Base-by-base conservation (phyloP, 2,888 invertebrate genomes). In the Creontiades dilutus region DNA sequence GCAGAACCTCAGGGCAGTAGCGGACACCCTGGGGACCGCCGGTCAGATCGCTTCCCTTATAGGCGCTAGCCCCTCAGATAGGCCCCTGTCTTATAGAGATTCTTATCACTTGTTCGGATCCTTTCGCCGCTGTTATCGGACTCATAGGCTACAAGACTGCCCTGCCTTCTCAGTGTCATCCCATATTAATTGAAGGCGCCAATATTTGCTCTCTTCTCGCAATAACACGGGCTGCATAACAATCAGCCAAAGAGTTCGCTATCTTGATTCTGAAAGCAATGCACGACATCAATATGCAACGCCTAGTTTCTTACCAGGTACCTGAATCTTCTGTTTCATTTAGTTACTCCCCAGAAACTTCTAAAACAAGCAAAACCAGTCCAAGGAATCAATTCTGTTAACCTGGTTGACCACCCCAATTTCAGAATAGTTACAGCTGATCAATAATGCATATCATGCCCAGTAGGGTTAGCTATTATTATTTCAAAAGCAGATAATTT, bases 111-210 rank as follows among this genome's bases (percentile, higher is more conserved):
- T 86, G 86, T 86, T 75, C 75, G 37, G 37, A 28, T 75, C 46
- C 48, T 85, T 61, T 57, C 37, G 57, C 61, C 57, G 46, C 57
- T 61, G 55, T 86, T 86, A 86, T 86, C 86, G 12, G 11, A 14
- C 75, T 86, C 86, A 82, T 82, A 52, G 68, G 27, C 57, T 86
- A 86, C 86, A 86, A 86, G 86, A 23, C 86, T 75, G 86, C 75
- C 13, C 28, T 57, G 37, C 76, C 68, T 75, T 86, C 86, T 75
- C 52, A 27, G 86, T 86, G 86, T 86, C 86, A 86, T 75, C 46
- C 75, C 75, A 75, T 68, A 86, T 86, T 86, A 68, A 86, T 86
- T 75, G 86, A 86, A 86, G 86, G 86, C 86, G 86, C 86, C 86
- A 86, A 86, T 86, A 86, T 86, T 82, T 75, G 68, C 23, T 85